These are phyloP conservation scores for Neotragus pygmaeus DNA, from an alignment of 2,113 vertebrate genomes.

Conservation along the genomic window DNA sequence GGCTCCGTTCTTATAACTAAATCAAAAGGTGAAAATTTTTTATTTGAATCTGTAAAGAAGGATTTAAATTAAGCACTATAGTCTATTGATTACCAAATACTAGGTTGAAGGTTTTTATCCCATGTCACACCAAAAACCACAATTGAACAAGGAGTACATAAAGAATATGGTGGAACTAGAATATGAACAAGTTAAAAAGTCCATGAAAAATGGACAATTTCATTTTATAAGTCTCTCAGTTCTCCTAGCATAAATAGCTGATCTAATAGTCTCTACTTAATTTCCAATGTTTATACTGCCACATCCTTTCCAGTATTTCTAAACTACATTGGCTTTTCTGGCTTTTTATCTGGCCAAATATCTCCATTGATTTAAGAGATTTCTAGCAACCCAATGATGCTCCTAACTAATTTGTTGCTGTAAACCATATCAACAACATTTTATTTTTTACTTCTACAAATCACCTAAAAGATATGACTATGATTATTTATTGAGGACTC, in stretches of 20 bases:
- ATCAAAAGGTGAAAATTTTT: background rate
- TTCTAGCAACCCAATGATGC: constrained; percentile 51
- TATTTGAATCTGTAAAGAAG: background rate
- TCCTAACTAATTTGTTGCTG: background rate
- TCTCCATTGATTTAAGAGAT: background rate
- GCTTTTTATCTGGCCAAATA: constrained; percentile 42
- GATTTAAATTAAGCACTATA: background rate
- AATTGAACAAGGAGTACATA: background rate
- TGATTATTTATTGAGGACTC: background rate
- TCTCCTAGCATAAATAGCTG: background rate
- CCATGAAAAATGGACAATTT: constrained; percentile 17
- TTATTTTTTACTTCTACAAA: constrained; percentile 19
- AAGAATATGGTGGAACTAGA: background rate
- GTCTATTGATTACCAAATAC: background rate
- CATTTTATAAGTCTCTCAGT: constrained; percentile 44
- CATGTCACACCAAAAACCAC: background rate
- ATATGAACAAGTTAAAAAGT: background rate
- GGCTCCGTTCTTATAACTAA: background rate
- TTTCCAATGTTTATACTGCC: constrained; percentile 1
- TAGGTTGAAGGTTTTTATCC: background rate
- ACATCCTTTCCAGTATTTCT: constrained; percentile 41
- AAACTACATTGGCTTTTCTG: constrained; percentile 29
- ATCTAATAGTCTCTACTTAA: constrained; percentile 39
- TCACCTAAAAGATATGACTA: background rate
- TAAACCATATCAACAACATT: constrained; percentile 23